Conservation (phyloP, 2,797 vertebrate species). For the Gallinago stenura region DNA sequence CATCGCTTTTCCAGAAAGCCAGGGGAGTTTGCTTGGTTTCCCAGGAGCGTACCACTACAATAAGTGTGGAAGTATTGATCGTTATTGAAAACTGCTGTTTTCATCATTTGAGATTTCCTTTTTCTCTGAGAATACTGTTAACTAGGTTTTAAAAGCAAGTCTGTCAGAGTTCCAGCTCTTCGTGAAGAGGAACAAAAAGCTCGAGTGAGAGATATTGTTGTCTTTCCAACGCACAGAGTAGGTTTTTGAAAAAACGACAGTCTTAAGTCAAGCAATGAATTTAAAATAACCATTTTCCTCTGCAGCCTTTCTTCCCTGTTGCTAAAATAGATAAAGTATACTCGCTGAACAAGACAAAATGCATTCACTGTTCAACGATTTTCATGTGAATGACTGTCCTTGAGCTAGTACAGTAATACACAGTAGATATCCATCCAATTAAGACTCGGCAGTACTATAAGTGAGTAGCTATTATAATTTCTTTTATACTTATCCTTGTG, state of each 20-base stretch:
- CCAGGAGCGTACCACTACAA: background rate
- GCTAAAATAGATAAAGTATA: slow-evolving; percentile 48
- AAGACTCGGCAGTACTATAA: background rate
- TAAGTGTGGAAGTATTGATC: background rate
- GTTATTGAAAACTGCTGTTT: background rate
- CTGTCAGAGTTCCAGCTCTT: slow-evolving; percentile 17
- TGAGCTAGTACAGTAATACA: slow-evolving; percentile 57
- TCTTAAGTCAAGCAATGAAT: slow-evolving; percentile 51
- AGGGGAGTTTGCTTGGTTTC: background rate
- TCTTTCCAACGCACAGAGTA: slow-evolving; percentile 15
- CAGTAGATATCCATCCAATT: slow-evolving; percentile 59
- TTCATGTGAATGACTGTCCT: slow-evolving; percentile 75
- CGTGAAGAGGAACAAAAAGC: slow-evolving; percentile 28
- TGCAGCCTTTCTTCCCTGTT: slow-evolving; percentile 47
- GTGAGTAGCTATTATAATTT: slow-evolving; percentile 47
- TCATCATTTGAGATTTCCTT: background rate
- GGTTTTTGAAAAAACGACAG: slow-evolving; percentile 41
- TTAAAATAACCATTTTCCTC: slow-evolving; percentile 66
- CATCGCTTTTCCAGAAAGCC: background rate
- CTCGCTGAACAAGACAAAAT: slow-evolving; percentile 57
- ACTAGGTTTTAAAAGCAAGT: background rate
- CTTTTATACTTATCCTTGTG: slow-evolving; percentile 18
- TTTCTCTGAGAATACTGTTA: slow-evolving; percentile 1
- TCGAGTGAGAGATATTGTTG: slow-evolving; percentile 9
- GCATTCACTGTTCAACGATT: slow-evolving; percentile 58